These are phyloP conservation scores for Lates calcarifer DNA, from an alignment of 2,113 vertebrate species.

Conservation along the genomic window DNA sequence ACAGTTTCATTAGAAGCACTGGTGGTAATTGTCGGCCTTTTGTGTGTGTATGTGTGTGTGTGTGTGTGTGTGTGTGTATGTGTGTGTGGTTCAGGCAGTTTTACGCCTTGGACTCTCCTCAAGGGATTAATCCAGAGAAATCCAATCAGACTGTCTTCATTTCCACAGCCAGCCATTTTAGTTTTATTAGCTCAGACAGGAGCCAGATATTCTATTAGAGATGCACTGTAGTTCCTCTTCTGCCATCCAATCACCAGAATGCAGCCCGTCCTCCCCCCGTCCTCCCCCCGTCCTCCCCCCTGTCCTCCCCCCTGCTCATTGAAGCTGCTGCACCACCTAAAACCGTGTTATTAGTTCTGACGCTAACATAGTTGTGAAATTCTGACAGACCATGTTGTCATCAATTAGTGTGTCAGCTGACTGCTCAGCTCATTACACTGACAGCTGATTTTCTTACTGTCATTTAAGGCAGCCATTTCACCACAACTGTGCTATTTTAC, in stretches of 20 bases:
- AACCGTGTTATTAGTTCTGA: neutral
- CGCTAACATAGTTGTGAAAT: neutral
- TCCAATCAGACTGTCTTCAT: slow-evolving; percentile 81
- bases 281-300: too few relatives aligned
- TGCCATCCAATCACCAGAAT: slow-evolving; percentile 18
- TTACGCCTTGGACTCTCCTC: slow-evolving; percentile 64
- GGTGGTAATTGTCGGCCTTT: slow-evolving; percentile 62
- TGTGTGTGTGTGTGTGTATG: slow-evolving; percentile 28
- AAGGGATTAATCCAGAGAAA: slow-evolving; percentile 76
- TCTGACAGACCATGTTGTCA: neutral
- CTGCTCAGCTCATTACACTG: neutral
- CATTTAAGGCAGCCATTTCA: neutral
- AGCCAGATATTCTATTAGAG: slow-evolving; percentile 71
- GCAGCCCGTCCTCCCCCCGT: neutral
- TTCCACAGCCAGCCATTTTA: slow-evolving; percentile 80
- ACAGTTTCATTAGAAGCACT: slow-evolving; percentile 68
- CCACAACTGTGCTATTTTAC: neutral
- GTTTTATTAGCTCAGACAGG: slow-evolving; percentile 75
- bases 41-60: slow-evolving; percentile 37
- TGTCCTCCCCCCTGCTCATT: neutral
- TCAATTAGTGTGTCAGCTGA: neutral
- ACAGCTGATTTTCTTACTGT: neutral
- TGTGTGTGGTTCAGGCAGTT: slow-evolving; percentile 40
- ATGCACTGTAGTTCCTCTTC: slow-evolving; percentile 46
- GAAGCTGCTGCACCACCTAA: slow-evolving; percentile 10